Evolutionary conservation across 2,797 vertebrate genomes (phyloP), one percentile per base, ranked within the genome.

Genomic region (Danio tinwini): DNA sequence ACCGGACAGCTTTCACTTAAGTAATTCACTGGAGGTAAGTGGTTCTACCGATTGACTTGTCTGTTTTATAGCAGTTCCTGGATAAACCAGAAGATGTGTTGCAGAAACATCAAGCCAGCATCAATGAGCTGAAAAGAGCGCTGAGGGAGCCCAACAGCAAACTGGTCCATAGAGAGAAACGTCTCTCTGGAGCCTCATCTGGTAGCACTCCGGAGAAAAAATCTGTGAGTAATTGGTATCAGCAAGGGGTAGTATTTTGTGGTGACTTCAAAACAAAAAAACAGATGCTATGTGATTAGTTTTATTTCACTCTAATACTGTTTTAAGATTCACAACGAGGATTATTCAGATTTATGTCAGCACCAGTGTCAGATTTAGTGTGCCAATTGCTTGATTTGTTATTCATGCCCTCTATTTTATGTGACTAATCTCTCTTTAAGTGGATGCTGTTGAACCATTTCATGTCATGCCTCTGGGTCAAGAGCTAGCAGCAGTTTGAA

Each of bases 41-140:
- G 47, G 59, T 67, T 84, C 74, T 44, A 56, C 37, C 69, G 55
- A 29, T 68, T 78, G 67, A 81, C 16, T 50, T 80, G 47, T 89
- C 74, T 81, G 69, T 87, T 86, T 87, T 82, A 64, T 73, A 91
- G 90, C 95, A 97, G 93, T 99, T 98, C 92, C 88, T 99, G 92
- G 97, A 99, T 91, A 99, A 99, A 86, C 95, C 98, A 5, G 96
- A 99, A 84, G 98, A 99, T 4, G 96, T 99, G 85, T 87, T 99
- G 55, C 95, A 99, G 85, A 99, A 99, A 91, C 98, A 99, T 86
- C 98, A 99, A 93, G 98, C 98, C 89, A 99, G 97, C 93, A 99
- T 99, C 93, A 99, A 99, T 4, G 98, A 99, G 89, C 92, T 99
- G 89, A 99, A 99, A 91, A 93, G 96, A 85, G 97, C 98, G 9